Evolutionary conservation across 2,113 vertebrate genomes (phyloP).

Genomic region (Scomber japonicus): DNA sequence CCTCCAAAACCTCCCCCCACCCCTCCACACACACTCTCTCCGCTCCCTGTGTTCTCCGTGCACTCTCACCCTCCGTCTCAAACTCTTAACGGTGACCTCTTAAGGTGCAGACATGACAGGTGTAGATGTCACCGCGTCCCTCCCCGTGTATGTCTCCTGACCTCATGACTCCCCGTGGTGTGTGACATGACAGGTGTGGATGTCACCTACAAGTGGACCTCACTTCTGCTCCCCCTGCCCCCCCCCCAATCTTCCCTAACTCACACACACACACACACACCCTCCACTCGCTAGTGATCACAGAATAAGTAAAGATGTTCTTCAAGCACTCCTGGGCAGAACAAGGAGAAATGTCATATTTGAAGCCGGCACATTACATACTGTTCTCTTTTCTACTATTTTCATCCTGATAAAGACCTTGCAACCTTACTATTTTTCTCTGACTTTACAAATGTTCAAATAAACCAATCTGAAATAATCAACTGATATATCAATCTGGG

Average conservation of each 20-base stretch:
- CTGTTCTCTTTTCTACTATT: too few relatives aligned
- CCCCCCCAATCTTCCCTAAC: constrained; percentile 40
- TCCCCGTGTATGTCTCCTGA: constrained; percentile 34
- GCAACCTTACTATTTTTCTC: too few relatives aligned
- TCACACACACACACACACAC: neutral
- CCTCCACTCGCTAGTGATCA: too few relatives aligned
- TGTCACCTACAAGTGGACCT: constrained; percentile 63
- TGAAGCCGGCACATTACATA: too few relatives aligned
- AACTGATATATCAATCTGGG: too few relatives aligned
- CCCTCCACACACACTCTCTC: neutral
- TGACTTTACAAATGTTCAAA: too few relatives aligned
- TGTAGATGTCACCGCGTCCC: constrained; percentile 50
- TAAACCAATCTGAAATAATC: too few relatives aligned
- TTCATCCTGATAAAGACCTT: too few relatives aligned
- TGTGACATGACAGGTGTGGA: constrained; percentile 63
- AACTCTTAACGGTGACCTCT: constrained; percentile 68
- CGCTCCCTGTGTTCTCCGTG: constrained; percentile 6
- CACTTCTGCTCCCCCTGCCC: constrained; percentile 14
- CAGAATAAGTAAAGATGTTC: too few relatives aligned
- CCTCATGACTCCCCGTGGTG: constrained; percentile 48
- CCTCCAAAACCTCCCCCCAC: neutral
- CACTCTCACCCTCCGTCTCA: constrained; percentile 52
- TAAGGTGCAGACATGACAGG: constrained; percentile 65
- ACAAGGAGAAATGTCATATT: too few relatives aligned
- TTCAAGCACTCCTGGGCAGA: too few relatives aligned